Evolutionary conservation across 2,888 invertebrate genomes (phyloP), one percentile per base, ranked within the genome.

Genomic region (Mellilla xanthometata): DNA sequence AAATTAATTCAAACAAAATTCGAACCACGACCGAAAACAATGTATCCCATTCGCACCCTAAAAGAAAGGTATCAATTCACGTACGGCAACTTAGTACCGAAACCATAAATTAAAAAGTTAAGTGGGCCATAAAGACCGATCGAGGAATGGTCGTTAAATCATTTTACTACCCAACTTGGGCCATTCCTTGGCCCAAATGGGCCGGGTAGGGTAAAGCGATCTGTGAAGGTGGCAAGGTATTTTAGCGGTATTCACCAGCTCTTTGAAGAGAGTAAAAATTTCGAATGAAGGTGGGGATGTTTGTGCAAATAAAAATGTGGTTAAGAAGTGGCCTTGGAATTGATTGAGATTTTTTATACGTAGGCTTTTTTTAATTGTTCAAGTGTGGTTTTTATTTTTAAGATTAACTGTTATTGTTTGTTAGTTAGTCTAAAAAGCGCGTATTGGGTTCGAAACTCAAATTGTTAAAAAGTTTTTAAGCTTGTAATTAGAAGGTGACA

Each of bases 31-130:
- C 3, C 15, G 6, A 19, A 19, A 19, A 19, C 15, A 19, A 19
- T 19, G 15, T 3, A 1, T 19, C 6, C 15, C 15, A 6, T 19
- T 19, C 15, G 15, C 15, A 24, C 24, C 24, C 24, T 24, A 22
- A 40, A 46, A 46, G 27, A 22, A 39, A 35, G 19, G 34, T 33
- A 22, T 35, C 35, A 42, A 45, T 42, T 49, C 44, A 50, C 43
- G 56, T 46, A 34, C 49, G 44, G 52, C 53, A 49, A 55, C 51
- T 39, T 36, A 51, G 58, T 53, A 53, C 38, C 8, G 31, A 53
- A 52, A 28, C 54, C 62, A 70, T 78, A 77, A 77, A 76, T 77
- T 77, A 71, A 72, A 79, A 76, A 76, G 64, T 75, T 71, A 75
- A 77, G 67, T 73, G 69, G 56, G 41, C 60, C 48, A 70, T 77